These are phyloP conservation scores for Nyctibius grandis DNA, from an alignment of 2,797 vertebrate genomes.

Conservation along the genomic window DNA sequence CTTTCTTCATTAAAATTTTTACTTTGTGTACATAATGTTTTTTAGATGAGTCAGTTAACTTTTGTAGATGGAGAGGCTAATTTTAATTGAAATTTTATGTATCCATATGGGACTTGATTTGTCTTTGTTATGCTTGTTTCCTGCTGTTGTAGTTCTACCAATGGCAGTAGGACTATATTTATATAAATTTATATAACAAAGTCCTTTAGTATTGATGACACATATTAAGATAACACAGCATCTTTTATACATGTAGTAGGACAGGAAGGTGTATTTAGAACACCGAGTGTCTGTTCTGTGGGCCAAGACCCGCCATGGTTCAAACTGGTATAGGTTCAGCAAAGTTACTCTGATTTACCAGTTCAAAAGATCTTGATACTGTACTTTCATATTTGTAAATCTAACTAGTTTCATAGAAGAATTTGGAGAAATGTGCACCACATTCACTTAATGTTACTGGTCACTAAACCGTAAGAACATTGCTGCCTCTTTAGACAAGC, in stretches of 20 bases:
- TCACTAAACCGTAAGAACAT: background rate
- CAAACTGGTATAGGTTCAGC: background rate
- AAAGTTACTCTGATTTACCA: background rate
- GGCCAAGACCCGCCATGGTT: background rate
- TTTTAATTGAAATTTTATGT: background rate
- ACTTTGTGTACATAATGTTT: background rate
- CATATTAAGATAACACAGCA: background rate
- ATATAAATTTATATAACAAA: background rate
- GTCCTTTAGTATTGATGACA: background rate
- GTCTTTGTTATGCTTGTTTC: background rate
- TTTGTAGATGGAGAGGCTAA: background rate
- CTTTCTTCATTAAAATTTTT: slow-evolving; percentile 19
- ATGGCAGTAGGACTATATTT: background rate
- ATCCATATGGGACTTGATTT: background rate
- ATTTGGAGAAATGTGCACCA: background rate
- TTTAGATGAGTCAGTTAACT: background rate
- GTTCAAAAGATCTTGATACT: background rate
- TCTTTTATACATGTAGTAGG: background rate
- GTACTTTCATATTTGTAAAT: background rate
- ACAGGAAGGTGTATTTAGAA: background rate
- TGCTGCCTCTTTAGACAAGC: background rate
- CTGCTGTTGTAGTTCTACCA: background rate
- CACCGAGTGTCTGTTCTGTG: background rate
- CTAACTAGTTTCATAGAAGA: background rate
- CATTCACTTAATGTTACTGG: background rate